Evolutionary conservation across 35 echinoderm and acorn worm species (phyloP), one percentile per base, ranked within the genome.

Genomic region (Lytechinus pictus): DNA sequence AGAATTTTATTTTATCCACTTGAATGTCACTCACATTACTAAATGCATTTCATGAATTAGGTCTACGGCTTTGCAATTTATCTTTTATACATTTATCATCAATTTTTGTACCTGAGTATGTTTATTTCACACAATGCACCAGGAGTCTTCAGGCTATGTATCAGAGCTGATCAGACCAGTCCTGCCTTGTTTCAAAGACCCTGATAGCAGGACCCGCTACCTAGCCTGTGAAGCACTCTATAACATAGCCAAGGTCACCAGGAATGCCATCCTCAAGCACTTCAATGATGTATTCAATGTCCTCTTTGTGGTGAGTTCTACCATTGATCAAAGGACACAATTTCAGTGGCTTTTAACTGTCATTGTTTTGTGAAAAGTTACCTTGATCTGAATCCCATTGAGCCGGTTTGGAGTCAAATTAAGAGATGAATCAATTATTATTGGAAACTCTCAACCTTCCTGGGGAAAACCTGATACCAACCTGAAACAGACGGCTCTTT

Each of bases 161-260:
- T 79, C 97, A n/a, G 87, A 95, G 21, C 57, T 99, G 54, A 97
- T 99, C 54, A 87, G 95, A 33, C 98, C 98, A 87, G 98, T 97
- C 13, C 92, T 99, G 33, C 56, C 96, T 87, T 97, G 96, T 95
- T 97, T 99, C 91, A 96, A 71, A 12, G 98, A 99, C 92, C 96
- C 94, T 13, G 96, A 97, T 94, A 99, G 95, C 44, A 86, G 95
- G 52, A 97, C 96, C 27, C 86, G 98, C 53, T 99, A 99, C 96
- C 97, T 95, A 86, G 98, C 98, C 16, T 99, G 98, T 95, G 98
- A 99, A 57, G 98, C 98, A 0, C 95, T 99, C 54, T 99, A 99
- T 92, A 99, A 99, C 91, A 97, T 99, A 12, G 96, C 97, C 33
- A 99, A 99, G 91, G 96, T 99, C 57, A 95, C 98, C 0, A 93